Conservation (phyloP, 2,113 vertebrate genomes). For the Gopherus evgoodei region DNA sequence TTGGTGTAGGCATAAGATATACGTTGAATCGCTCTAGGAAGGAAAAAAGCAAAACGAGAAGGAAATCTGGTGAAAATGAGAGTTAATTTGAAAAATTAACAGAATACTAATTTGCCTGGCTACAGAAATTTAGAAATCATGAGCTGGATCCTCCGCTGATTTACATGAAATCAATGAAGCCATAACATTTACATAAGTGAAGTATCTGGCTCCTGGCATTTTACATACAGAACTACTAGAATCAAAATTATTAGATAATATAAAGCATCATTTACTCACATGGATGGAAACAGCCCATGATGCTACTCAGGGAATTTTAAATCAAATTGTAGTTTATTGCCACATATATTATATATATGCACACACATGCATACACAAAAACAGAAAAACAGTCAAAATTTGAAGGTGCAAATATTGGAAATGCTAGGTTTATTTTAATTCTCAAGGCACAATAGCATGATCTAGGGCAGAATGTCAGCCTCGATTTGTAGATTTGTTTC, state of each 20-base stretch:
- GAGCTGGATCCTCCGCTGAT: neutral
- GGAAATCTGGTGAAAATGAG: neutral
- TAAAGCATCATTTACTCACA: neutral
- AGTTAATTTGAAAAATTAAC: accelerated
- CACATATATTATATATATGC: neutral
- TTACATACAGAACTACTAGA: neutral
- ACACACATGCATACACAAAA: neutral
- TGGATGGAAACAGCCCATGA: neutral
- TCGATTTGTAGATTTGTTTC: neutral
- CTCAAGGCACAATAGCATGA: neutral
- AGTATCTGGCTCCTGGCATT: neutral
- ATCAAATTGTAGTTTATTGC: neutral
- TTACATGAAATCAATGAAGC: neutral
- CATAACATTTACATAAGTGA: neutral
- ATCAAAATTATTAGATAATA: neutral
- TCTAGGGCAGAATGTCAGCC: neutral
- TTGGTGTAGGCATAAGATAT: conserved; percentile 98
- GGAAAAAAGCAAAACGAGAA: conserved; percentile 8
- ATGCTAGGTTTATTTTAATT: neutral
- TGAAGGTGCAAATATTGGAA: neutral
- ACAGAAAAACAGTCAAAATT: neutral
- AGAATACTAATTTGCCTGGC: neutral
- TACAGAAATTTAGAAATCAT: neutral
- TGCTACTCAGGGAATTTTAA: neutral
- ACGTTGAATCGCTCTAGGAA: conserved; percentile 96